phyloP scores from a whole-genome alignment of 2,113 vertebrate species.

The human region DNA sequence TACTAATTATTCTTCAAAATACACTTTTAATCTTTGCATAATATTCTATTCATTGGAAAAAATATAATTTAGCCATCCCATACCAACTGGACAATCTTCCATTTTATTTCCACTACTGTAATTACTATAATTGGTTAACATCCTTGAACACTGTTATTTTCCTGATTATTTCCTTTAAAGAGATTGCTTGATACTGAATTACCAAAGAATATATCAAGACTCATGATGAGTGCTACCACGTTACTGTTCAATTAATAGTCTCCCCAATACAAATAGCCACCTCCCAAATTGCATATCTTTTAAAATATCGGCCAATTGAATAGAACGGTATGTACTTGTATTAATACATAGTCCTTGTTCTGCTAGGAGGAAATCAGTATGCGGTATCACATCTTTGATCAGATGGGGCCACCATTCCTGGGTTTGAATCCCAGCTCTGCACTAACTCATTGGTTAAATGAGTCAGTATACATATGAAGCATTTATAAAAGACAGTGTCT shows the following conservation, averaged over 20 bases:
- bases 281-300: background rate
- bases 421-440: background rate
- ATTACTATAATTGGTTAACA: background rate
- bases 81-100: background rate
- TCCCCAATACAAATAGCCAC: background rate
- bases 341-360: background rate
- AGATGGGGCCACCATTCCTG: background rate
- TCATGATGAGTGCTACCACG: background rate
- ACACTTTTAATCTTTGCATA: slow-evolving; percentile 1
- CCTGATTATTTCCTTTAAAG: slow-evolving; percentile 14
- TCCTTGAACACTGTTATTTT: slow-evolving; percentile 4
- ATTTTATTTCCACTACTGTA: background rate
- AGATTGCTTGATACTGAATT: background rate
- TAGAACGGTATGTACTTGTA: background rate
- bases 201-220: slow-evolving; percentile 4
- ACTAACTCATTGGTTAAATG: background rate
- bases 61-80: background rate
- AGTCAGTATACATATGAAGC: background rate
- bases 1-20: slow-evolving; percentile 17
- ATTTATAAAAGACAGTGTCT: background rate
- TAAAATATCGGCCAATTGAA: slow-evolving; percentile 14
- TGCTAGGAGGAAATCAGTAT: background rate
- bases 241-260: background rate
- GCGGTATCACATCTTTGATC: background rate
- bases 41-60: slow-evolving; percentile 8